Conservation (phyloP, 2,888 invertebrate species). For the Diarsia rubi region DNA sequence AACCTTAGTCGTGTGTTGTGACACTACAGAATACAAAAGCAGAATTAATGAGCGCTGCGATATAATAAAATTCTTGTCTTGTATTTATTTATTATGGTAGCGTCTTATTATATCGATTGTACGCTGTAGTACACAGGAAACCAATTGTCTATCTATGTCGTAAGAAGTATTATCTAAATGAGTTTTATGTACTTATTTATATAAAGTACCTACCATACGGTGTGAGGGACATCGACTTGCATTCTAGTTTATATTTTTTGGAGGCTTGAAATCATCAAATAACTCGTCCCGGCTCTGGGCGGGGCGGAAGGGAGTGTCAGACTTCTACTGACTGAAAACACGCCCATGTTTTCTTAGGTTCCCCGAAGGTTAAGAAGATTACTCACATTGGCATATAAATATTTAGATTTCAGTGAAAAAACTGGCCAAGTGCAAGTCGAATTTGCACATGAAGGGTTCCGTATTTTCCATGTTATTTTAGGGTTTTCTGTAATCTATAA, state of each 20-base stretch:
- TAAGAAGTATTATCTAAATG: constrained; percentile 6
- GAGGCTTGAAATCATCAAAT: too few relatives aligned
- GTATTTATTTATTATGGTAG: constrained; percentile 1
- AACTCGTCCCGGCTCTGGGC: too few relatives aligned
- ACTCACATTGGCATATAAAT: neutral
- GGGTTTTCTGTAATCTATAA: too few relatives aligned
- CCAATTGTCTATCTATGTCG: neutral
- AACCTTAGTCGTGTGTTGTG: neutral
- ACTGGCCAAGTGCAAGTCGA: too few relatives aligned
- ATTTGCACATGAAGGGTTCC: too few relatives aligned
- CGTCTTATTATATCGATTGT: too few relatives aligned
- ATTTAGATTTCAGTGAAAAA: neutral
- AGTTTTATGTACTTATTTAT: constrained; percentile 4
- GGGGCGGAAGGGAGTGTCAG: too few relatives aligned
- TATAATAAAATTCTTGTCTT: neutral
- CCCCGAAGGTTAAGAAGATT: neutral
- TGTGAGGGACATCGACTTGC: neutral
- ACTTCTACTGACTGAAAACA: too few relatives aligned
- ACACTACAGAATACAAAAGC: neutral
- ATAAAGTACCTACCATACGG: neutral
- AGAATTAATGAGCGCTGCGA: neutral
- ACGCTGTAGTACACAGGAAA: neutral
- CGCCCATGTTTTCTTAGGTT: too few relatives aligned
- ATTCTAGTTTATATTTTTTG: too few relatives aligned
- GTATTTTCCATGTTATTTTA: too few relatives aligned